A percentile compares a stretch with the other conserved stretches of the same genome.
phyloP scores from a whole-genome alignment of 2,888 invertebrate genomes.

The Marronus borbonicus region DNA sequence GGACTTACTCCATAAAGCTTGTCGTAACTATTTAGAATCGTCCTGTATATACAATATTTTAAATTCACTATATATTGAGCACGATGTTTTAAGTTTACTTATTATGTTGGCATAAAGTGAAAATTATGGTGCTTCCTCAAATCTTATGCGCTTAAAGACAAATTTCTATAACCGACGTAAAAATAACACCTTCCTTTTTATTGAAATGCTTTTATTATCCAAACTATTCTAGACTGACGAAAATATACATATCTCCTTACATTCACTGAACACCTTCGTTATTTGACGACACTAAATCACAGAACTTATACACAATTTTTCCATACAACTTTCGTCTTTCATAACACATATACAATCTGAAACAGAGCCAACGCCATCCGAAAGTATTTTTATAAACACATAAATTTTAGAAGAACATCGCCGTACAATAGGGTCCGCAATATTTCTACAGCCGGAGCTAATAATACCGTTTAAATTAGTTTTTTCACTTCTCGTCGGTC shows the following conservation, averaged over 20 bases:
- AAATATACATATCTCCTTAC: not conserved
- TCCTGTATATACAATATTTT: no score
- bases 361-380: constrained; percentile 37
- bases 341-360: constrained; percentile 36
- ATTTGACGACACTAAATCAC: constrained; percentile 32
- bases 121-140: no score
- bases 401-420: constrained; percentile 42
- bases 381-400: constrained; percentile 43
- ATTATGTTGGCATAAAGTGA: no score
- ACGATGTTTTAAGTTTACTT: no score
- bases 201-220: no score
- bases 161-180: no score
- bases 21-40: no score
- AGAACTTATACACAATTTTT: constrained; percentile 43
- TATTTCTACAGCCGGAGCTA: constrained; percentile 35
- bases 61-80: no score
- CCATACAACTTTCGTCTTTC: constrained; percentile 23
- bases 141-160: no score
- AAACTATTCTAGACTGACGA: not conserved
- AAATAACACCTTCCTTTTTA: no score
- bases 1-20: no score
- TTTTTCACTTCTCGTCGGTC: constrained; percentile 17
- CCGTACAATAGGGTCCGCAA: constrained; percentile 35
- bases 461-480: constrained; percentile 37
- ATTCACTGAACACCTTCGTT: constrained; percentile 6